Conservation (phyloP, 2,888 invertebrate species). For the Synergus laeviventris region DNA sequence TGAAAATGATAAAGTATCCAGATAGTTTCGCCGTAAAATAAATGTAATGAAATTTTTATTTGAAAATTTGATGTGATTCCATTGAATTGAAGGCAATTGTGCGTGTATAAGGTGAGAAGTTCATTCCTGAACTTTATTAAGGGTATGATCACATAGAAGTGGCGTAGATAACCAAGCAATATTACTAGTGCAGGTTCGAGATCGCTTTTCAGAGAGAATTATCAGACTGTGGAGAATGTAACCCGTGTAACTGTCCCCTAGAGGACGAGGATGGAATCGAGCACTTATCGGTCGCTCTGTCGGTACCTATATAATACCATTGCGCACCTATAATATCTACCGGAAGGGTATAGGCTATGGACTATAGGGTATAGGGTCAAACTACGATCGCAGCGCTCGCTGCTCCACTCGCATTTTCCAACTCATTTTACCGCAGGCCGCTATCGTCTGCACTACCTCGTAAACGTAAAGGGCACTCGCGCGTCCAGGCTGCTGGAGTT, state of each 20-base stretch:
- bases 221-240: constrained; percentile 64
- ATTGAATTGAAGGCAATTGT: background rate
- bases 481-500: constrained; percentile 57
- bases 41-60: background rate
- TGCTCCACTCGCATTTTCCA: constrained; percentile 67
- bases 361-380: constrained; percentile 37
- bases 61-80: background rate
- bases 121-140: background rate
- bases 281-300: constrained; percentile 64
- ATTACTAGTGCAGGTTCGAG: constrained; percentile 16
- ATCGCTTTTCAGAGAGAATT: constrained; percentile 66
- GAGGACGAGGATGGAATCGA: constrained; percentile 66
- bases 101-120: background rate
- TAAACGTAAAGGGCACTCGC: constrained; percentile 71
- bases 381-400: constrained; percentile 45
- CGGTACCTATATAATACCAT: constrained; percentile 48
- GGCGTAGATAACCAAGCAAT: background rate
- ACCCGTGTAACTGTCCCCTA: constrained; percentile 66
- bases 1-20: background rate
- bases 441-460: constrained; percentile 64
- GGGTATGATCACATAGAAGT: background rate
- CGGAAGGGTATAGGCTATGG: constrained; percentile 44
- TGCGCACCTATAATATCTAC: constrained; percentile 43
- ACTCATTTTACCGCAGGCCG: constrained; percentile 65
- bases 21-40: background rate